These are phyloP conservation scores for Drosophila antonietae DNA, from an alignment of 2,888 invertebrate species.

Conservation along the genomic window DNA sequence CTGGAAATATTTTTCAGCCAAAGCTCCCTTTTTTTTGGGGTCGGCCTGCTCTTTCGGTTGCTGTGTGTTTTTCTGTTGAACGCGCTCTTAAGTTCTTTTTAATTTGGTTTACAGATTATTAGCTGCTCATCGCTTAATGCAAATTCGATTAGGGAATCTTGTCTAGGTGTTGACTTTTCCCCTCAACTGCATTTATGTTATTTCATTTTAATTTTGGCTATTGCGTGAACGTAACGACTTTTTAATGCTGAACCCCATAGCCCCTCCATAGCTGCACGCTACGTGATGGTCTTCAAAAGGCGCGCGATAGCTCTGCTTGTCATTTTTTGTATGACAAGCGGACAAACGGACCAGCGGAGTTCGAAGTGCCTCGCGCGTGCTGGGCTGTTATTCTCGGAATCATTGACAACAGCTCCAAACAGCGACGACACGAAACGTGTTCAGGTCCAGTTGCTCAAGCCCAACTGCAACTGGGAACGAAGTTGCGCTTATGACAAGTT, in stretches of 20 bases:
- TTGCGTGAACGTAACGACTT: conserved; percentile 24
- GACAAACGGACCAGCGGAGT: conserved; percentile 19
- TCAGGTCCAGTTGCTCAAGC: conserved; percentile 38
- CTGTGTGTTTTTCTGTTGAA: conserved; percentile 45
- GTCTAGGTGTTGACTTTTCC: conserved; percentile 28
- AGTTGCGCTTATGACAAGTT: conserved; percentile 68
- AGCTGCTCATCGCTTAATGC: conserved; percentile 78
- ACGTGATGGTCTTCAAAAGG: conserved; percentile 56
- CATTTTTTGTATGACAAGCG: conserved; percentile 55
- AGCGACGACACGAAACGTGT: conserved; percentile 63
- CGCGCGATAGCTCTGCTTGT: conserved; percentile 46
- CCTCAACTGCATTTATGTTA: conserved; percentile 50
- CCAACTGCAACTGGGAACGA: conserved; percentile 21
- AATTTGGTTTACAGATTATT: conserved; percentile 80
- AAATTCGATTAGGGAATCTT: conserved; percentile 69
- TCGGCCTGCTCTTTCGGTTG: conserved; percentile 36
- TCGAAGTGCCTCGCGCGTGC: conserved; percentile 62
- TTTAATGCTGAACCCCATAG: conserved; percentile 45
- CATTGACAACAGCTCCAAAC: conserved; percentile 55
- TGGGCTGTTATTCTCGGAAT: conserved; percentile 70
- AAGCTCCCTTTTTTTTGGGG: conserved; percentile 29
- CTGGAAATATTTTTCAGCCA: conserved; percentile 74
- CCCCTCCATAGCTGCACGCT: conserved; percentile 35
- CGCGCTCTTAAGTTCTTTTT: conserved; percentile 64
- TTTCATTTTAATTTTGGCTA: conserved; percentile 60